Evolutionary conservation across 2,888 invertebrate genomes (phyloP).

Genomic region (Erynnis tages): DNA sequence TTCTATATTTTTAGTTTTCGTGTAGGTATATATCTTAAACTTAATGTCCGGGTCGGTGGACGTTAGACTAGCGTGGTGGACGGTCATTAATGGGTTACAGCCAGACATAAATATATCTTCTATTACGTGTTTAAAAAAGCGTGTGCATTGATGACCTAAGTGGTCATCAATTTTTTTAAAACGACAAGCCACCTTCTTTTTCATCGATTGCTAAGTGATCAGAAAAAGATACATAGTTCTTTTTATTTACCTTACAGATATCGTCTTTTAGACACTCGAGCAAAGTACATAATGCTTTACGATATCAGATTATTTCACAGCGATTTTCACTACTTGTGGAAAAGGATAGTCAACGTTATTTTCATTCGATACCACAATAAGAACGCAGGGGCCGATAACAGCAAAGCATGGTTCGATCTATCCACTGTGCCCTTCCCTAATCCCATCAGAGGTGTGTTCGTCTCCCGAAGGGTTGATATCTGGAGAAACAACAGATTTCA

Average conservation of each 20-base stretch:
- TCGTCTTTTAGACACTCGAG: conserved; percentile 85
- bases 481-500: conserved; percentile 85
- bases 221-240: conserved; percentile 26
- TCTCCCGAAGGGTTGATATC: conserved; percentile 83
- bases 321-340: conserved; percentile 88
- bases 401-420: conserved; percentile 84
- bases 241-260: conserved; percentile 82
- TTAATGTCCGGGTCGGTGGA: too few relatives aligned
- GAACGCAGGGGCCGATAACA: conserved; percentile 43
- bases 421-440: conserved; percentile 89
- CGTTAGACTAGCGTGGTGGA: too few relatives aligned
- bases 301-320: conserved; percentile 85
- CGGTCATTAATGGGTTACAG: too few relatives aligned
- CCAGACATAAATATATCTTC: too few relatives aligned
- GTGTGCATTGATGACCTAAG: too few relatives aligned
- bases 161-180: too few relatives aligned
- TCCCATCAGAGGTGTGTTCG: conserved; percentile 73
- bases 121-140: too few relatives aligned
- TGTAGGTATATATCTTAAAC: too few relatives aligned
- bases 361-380: conserved; percentile 83
- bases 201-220: too few relatives aligned
- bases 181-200: too few relatives aligned
- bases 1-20: too few relatives aligned
- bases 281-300: conserved; percentile 86
- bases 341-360: conserved; percentile 86